These are phyloP conservation scores for Autographa gamma DNA, from an alignment of 2,888 invertebrate genomes.

Conservation along the genomic window DNA sequence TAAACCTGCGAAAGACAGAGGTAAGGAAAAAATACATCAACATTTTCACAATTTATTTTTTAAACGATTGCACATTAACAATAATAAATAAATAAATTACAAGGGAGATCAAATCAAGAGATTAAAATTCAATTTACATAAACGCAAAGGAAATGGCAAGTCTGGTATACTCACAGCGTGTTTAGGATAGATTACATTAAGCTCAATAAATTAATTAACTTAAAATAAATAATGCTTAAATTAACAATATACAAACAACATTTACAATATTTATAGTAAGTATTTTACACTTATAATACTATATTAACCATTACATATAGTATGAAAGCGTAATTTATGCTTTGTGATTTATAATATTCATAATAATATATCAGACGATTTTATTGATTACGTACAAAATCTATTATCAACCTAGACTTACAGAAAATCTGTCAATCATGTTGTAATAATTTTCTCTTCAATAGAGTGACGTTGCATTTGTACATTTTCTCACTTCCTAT, in stretches of 20 bases:
- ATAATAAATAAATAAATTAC: slow-evolving; percentile 49
- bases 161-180: slow-evolving; percentile 51
- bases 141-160: slow-evolving; percentile 59
- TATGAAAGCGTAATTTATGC: background rate
- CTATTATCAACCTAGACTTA: too few relatives aligned
- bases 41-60: slow-evolving; percentile 34
- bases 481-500: background rate
- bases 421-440: too few relatives aligned
- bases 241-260: slow-evolving; percentile 2
- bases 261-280: slow-evolving; percentile 6
- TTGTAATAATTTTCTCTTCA: background rate
- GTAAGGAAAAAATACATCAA: slow-evolving; percentile 11
- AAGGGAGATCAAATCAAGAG: slow-evolving; percentile 62
- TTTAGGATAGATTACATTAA: slow-evolving; percentile 13
- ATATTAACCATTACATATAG: background rate
- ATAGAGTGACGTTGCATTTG: background rate
- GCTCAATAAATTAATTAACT: background rate
- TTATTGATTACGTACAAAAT: background rate
- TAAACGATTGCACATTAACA: slow-evolving; percentile 52
- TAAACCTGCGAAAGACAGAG: too few relatives aligned
- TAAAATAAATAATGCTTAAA: background rate
- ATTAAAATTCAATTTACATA: slow-evolving; percentile 52
- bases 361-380: too few relatives aligned
- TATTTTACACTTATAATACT: background rate
- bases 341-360: background rate